Evolutionary conservation across 2,888 invertebrate genomes (phyloP).

Genomic region (Odontocolon sp.): DNA sequence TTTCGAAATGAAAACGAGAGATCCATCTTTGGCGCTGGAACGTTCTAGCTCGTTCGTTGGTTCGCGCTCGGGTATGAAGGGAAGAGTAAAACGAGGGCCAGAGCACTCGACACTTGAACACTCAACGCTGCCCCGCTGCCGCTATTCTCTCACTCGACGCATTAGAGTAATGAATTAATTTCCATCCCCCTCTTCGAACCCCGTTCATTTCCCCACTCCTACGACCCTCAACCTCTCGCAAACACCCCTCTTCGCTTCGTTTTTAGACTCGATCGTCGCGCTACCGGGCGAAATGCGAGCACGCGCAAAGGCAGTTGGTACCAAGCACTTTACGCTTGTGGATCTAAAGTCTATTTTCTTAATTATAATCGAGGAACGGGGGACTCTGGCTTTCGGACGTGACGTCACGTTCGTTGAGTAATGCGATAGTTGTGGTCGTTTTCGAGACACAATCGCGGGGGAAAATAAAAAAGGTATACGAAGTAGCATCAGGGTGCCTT

Average conservation of each 20-base stretch:
- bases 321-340: constrained; percentile 58
- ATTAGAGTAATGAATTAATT: constrained; percentile 81
- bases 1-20: constrained; percentile 80
- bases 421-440: constrained; percentile 45
- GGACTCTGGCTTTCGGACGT: constrained; percentile 48
- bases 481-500: constrained; percentile 4
- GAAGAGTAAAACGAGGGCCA: constrained; percentile 65
- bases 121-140: constrained; percentile 35
- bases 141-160: constrained; percentile 77
- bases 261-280: constrained; percentile 34
- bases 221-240: constrained; percentile 52
- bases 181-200: constrained; percentile 73
- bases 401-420: constrained; percentile 62
- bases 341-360: constrained; percentile 79
- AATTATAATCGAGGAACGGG: constrained; percentile 75
- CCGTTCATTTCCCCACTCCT: constrained; percentile 46
- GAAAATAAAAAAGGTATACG: constrained; percentile 18
- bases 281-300: too few relatives aligned
- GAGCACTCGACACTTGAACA: constrained; percentile 77
- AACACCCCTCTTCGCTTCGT: constrained; percentile 34
- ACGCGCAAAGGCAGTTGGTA: too few relatives aligned
- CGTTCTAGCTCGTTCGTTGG: constrained; percentile 54
- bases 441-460: constrained; percentile 7
- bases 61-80: constrained; percentile 18
- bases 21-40: constrained; percentile 76